Evolutionary conservation across 2,888 invertebrate genomes (phyloP).

Genomic region (Ornithoptera alexandrae): DNA sequence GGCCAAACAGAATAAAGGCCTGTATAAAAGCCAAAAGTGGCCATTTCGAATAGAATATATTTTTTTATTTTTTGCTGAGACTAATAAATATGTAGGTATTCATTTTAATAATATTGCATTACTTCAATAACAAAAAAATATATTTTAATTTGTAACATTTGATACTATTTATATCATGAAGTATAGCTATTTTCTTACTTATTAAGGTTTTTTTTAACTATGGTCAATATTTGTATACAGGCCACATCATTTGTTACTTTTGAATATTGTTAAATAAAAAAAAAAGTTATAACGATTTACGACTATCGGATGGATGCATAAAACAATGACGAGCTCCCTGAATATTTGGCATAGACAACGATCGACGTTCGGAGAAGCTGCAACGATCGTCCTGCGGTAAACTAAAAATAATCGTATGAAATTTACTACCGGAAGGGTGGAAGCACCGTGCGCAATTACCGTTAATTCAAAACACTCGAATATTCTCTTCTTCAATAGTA

Average conservation of each 20-base stretch:
- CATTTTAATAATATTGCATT: no score
- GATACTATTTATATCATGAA: no score
- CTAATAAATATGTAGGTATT: no score
- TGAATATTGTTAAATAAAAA: no score
- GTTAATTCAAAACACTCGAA: conserved; percentile 26
- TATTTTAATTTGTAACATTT: no score
- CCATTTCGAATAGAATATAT: no score
- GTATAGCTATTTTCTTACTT: neutral
- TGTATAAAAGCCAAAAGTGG: no score
- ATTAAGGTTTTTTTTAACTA: neutral
- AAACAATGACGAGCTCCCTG: neutral
- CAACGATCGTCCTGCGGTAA: neutral
- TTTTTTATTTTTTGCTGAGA: no score
- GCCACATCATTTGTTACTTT: no score
- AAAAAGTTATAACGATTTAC: neutral
- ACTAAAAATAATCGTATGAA: conserved; percentile 7
- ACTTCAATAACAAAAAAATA: no score
- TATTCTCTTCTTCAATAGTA: conserved; percentile 11
- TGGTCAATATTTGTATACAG: no score
- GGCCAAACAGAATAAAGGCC: no score
- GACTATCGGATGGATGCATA: neutral
- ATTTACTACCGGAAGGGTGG: conserved; percentile 24
- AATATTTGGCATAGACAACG: conserved; percentile 1
- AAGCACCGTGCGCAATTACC: conserved; percentile 22
- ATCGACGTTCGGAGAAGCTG: neutral